These are phyloP conservation scores for Orbicella faveolata DNA, from an alignment of 64 coral and sea anemone genomes.

Conservation along the genomic window DNA sequence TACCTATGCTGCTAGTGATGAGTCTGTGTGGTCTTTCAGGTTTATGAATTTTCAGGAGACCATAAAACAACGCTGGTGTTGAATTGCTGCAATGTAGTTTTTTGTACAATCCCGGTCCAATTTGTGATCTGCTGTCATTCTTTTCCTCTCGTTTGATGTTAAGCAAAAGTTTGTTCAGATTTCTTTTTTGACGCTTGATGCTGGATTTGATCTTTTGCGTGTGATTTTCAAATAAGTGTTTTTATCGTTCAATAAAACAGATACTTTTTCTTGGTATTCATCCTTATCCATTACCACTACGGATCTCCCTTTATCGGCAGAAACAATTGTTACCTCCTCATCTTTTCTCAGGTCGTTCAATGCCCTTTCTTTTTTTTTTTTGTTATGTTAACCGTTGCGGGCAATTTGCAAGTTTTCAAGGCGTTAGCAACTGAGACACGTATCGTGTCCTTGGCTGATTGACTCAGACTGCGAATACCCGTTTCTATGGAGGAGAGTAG, in stretches of 20 bases:
- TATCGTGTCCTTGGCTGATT: not conserved
- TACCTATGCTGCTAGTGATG: not conserved
- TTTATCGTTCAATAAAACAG: not conserved
- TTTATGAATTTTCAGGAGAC: not conserved
- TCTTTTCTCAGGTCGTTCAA: not conserved
- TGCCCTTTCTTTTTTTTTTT: not conserved
- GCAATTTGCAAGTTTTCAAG: not conserved
- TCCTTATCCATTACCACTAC: constrained; percentile 12
- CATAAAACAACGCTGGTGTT: not conserved
- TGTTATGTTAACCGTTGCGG: not conserved
- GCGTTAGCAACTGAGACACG: not conserved
- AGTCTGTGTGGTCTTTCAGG: not conserved
- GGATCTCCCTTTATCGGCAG: constrained; percentile 40
- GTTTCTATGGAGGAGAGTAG: not conserved
- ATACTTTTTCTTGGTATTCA: constrained; percentile 3
- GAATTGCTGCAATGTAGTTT: constrained; percentile 5
- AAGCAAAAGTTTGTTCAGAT: not conserved
- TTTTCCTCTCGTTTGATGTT: not conserved
- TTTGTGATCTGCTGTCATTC: not conserved
- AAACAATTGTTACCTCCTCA: not conserved
- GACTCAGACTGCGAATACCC: not conserved
- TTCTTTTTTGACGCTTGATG: constrained; percentile 2
- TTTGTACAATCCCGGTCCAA: not conserved
- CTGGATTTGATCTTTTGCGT: not conserved
- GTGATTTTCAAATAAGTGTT: constrained; percentile 18